Conservation (phyloP, 1,140 invertebrate species). For the Lepeophtheirus salmonis region DNA sequence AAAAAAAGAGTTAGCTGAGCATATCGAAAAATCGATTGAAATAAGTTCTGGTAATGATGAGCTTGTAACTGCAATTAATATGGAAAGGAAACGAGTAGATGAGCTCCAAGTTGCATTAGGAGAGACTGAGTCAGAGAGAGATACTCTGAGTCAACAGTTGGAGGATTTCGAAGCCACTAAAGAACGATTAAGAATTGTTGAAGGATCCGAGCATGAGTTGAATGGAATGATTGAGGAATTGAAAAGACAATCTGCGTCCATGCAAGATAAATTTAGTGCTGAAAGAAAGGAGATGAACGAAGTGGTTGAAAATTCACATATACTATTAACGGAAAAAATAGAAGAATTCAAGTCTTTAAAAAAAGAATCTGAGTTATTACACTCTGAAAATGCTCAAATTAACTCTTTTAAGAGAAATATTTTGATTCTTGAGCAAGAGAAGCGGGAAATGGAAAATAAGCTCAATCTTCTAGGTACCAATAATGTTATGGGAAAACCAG, state of each 20-base stretch:
- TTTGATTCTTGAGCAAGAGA: conserved; percentile 17
- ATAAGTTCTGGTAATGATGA: not conserved
- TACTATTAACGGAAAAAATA: conserved; percentile 4
- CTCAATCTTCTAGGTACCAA: not conserved
- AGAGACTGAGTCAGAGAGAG: conserved; percentile 10
- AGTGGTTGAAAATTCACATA: not conserved
- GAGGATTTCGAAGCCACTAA: not conserved
- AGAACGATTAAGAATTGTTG: not conserved
- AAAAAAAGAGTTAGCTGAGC: conserved; percentile 8
- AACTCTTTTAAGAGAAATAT: conserved; percentile 12
- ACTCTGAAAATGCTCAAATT: conserved; percentile 4
- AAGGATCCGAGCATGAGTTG: not conserved
- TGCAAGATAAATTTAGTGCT: not conserved
- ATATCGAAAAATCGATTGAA: not conserved
- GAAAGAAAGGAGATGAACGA: conserved; percentile 10
- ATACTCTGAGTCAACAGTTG: not conserved
- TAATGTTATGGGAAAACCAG: no score
- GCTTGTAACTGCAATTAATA: not conserved
- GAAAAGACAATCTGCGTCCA: not conserved
- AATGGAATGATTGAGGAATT: not conserved
- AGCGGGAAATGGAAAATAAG: conserved; percentile 9
- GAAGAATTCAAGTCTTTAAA: conserved; percentile 4
- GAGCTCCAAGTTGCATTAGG: conserved; percentile 10
- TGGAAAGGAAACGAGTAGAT: conserved; percentile 9
- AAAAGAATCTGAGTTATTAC: not conserved